phyloP scores from a whole-genome alignment of 2,797 vertebrate species.

The Eupleurogrammus muticus region DNA sequence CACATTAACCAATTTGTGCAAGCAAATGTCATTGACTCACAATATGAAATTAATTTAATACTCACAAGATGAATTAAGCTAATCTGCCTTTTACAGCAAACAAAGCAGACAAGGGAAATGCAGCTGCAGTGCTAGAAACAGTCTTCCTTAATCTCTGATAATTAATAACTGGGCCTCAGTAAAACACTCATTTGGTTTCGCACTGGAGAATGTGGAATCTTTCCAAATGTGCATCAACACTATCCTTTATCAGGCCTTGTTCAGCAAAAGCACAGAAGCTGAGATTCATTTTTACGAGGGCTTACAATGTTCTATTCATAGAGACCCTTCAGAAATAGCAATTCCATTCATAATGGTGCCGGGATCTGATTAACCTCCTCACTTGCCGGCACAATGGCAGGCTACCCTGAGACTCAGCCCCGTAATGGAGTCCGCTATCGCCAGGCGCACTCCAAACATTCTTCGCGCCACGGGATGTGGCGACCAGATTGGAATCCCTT shows the following conservation, averaged over 20 bases:
- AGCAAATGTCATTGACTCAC: conserved; percentile 66
- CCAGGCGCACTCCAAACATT: conserved; percentile 80
- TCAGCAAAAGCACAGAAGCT: conserved; percentile 73
- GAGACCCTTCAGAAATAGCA: conserved; percentile 79
- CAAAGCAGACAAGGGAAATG: conserved; percentile 65
- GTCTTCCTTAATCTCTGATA: conserved; percentile 79
- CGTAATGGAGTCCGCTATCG: conserved; percentile 82
- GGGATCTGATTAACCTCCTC: conserved; percentile 84
- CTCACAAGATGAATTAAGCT: conserved; percentile 83
- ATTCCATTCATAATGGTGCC: conserved; percentile 76
- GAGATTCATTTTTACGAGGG: conserved; percentile 73
- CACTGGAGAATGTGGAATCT: conserved; percentile 66
- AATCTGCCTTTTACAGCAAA: conserved; percentile 79
- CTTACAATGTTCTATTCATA: conserved; percentile 82
- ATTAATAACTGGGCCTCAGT: conserved; percentile 78
- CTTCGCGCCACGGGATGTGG: conserved; percentile 76
- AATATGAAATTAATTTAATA: conserved; percentile 78
- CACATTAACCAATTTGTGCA: conserved; percentile 49
- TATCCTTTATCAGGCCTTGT: conserved; percentile 73
- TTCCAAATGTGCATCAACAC: conserved; percentile 71
- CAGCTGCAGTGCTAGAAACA: conserved; percentile 57
- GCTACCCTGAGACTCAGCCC: conserved; percentile 79
- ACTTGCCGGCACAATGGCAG: conserved; percentile 77
- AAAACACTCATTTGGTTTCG: conserved; percentile 70
- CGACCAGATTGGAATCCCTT: conserved; percentile 82